These are phyloP conservation scores for Psilopsiagon aurifrons DNA, from an alignment of 2,113 vertebrate genomes.

Conservation along the genomic window DNA sequence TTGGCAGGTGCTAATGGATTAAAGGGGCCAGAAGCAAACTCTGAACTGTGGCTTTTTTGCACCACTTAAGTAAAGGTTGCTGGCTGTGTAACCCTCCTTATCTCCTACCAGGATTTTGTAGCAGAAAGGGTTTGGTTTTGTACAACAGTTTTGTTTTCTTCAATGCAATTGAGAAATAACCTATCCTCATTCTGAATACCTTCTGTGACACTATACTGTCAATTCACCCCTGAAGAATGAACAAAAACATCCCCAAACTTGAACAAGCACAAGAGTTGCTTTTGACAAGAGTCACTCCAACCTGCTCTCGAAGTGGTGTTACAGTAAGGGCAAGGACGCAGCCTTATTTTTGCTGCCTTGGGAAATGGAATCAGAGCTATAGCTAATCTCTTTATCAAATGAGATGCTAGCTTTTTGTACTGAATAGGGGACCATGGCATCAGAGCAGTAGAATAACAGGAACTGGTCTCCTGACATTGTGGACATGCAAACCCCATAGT, in stretches of 20 bases:
- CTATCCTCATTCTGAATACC: background rate
- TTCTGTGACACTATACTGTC: background rate
- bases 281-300: background rate
- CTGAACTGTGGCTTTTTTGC: slow-evolving; percentile 21
- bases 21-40: slow-evolving; percentile 46
- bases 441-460: background rate
- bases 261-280: background rate
- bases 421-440: background rate
- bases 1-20: slow-evolving; percentile 77
- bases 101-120: background rate
- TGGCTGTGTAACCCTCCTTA: background rate
- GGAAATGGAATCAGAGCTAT: background rate
- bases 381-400: background rate
- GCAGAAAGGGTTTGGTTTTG: background rate
- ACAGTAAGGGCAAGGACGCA: background rate
- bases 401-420: background rate
- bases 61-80: slow-evolving; percentile 23
- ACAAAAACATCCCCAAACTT: background rate
- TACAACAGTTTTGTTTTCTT: background rate
- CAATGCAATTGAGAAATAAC: background rate
- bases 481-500: background rate
- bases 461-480: background rate
- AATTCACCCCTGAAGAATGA: background rate
- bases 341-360: background rate
- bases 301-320: background rate